Evolutionary conservation across 2,888 invertebrate genomes (phyloP).

Genomic region (Brachylomia viminalis): DNA sequence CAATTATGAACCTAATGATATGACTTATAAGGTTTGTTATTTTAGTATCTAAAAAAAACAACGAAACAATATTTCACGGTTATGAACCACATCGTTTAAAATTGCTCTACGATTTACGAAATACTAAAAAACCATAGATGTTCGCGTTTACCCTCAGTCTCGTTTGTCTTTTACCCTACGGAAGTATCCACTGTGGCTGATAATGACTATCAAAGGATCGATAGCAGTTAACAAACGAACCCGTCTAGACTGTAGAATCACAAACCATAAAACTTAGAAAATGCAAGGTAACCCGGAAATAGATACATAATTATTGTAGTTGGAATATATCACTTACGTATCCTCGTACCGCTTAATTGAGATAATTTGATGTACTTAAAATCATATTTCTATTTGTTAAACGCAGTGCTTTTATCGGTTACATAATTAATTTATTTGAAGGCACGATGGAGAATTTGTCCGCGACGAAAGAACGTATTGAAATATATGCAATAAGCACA

Average conservation of each 20-base stretch:
- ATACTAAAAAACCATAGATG: not conserved
- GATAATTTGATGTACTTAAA: not conserved
- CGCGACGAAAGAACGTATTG: not conserved
- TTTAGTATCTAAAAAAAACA: too few species aligned
- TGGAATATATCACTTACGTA: not conserved
- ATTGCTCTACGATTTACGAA: not conserved
- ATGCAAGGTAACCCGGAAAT: not conserved
- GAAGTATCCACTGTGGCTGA: not conserved
- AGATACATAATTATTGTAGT: too few species aligned
- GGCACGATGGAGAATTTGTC: not conserved
- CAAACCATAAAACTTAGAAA: not conserved
- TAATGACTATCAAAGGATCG: not conserved
- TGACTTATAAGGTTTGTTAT: too few species aligned
- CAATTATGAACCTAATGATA: too few species aligned
- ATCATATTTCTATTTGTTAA: too few species aligned
- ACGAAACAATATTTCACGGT: too few species aligned
- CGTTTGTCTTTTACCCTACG: not conserved
- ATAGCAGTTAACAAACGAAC: slow-evolving; percentile 14
- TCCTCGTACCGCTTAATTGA: not conserved
- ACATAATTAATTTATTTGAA: not conserved
- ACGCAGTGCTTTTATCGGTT: not conserved
- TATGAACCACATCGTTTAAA: not conserved
- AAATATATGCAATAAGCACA: not conserved
- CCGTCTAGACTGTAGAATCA: slow-evolving; percentile 21
- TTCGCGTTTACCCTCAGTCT: not conserved